Evolutionary conservation across 2,888 invertebrate genomes (phyloP).

Genomic region (Eubasilissa splendida): DNA sequence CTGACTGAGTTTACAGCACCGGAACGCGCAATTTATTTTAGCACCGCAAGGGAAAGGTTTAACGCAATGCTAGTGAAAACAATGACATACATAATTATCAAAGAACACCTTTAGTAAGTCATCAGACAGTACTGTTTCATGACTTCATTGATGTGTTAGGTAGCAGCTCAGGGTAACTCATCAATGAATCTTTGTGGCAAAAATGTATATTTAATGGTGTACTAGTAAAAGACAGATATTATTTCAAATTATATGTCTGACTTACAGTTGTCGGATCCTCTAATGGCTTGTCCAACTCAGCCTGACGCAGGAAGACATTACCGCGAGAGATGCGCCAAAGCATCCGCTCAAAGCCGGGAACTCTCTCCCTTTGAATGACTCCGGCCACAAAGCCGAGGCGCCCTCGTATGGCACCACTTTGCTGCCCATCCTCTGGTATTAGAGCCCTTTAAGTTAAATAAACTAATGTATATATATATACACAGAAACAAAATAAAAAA

Average conservation of each 20-base stretch:
- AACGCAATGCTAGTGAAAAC: too few species aligned
- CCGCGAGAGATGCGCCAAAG: slow-evolving; percentile 94
- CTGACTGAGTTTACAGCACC: too few species aligned
- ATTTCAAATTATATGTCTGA: not conserved
- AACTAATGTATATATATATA: too few species aligned
- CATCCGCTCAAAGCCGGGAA: slow-evolving; percentile 93
- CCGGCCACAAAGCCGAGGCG: slow-evolving; percentile 89
- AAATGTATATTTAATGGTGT: not conserved
- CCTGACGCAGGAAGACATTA: slow-evolving; percentile 90
- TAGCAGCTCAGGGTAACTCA: too few species aligned
- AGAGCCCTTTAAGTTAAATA: slow-evolving; percentile 64
- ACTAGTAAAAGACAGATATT: not conserved
- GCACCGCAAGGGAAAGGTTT: too few species aligned
- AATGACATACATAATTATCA: too few species aligned
- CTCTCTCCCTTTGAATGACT: slow-evolving; percentile 90
- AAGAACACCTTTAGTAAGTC: too few species aligned
- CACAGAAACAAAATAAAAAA: too few species aligned
- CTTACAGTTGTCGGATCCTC: slow-evolving; percentile 88
- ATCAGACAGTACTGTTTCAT: too few species aligned
- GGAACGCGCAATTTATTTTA: too few species aligned
- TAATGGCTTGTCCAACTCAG: slow-evolving; percentile 86
- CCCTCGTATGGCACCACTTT: slow-evolving; percentile 67
- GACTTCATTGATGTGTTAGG: too few species aligned
- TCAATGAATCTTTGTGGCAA: not conserved
- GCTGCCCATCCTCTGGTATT: slow-evolving; percentile 71